Evolutionary conservation across 2,888 invertebrate genomes (phyloP), one percentile per base, ranked within the genome.

Genomic region (Amaurobius ferox): DNA sequence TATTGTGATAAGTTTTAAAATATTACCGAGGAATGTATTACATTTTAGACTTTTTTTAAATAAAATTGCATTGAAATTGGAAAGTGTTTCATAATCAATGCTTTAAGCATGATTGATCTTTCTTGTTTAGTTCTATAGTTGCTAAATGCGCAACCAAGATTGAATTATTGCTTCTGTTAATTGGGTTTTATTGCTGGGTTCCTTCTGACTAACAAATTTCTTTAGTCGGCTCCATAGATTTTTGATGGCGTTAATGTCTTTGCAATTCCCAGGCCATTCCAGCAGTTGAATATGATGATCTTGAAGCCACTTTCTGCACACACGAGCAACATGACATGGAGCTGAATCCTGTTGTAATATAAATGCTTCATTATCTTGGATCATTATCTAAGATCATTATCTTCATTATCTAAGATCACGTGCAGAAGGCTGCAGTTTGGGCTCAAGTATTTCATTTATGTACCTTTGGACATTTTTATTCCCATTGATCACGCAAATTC

Each of bases 391-490:
- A n/a, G n/a, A n/a, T n/a, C n/a, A n/a, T n/a, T n/a, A n/a, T n/a
- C n/a, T n/a, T n/a, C n/a, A n/a, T n/a, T n/a, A n/a, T n/a, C n/a
- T n/a, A 44, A 44, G 44, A 44, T 44, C 44, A 44, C 44, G 19
- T 67, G 71, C 29, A 40, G 71, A 71, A 70, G 39, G 28, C 70
- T 19, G 28, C 35, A 70, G 71, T 16, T 44, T 48, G 28, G 71
- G 71, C 28, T 30, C 72, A 55, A 55, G 72, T 55, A 72, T 72
- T 72, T 55, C 48, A 23, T 55, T 55, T 72, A 55, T 44, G 44
- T 71, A 71, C 48, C 39, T 40, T 71, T 39, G 61, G 30, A 26
- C 44, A 44, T 71, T 71, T 48, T 1, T n/a, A 71, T 44, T 71
- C 44, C 48, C 48, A 40, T 29, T 44, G 35, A 48, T 48, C 16